Evolutionary conservation across 2,113 vertebrate genomes (phyloP).

Genomic region (Ammodytes dubius): DNA sequence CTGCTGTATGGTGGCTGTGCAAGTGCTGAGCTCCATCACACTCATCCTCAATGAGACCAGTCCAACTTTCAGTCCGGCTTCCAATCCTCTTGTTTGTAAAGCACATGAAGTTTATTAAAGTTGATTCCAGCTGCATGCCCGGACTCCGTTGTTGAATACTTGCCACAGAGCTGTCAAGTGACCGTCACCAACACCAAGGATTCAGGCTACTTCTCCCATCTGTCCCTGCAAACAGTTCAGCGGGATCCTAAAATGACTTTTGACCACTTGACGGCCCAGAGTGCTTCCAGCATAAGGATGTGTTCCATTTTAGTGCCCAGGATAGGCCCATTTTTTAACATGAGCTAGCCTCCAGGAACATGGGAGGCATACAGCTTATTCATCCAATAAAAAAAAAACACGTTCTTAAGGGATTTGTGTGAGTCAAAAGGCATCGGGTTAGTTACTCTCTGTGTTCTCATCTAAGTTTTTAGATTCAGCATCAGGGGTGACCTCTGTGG

Average conservation of each 20-base stretch:
- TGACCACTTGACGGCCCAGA: slow-evolving; percentile 62
- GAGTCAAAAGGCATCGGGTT: slow-evolving; percentile 51
- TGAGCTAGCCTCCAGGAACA: slow-evolving; percentile 66
- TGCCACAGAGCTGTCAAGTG: slow-evolving; percentile 56
- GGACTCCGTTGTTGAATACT: slow-evolving; percentile 48
- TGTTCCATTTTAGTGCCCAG: slow-evolving; percentile 66
- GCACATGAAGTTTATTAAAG: slow-evolving; percentile 58
- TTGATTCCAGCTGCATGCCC: slow-evolving; percentile 64
- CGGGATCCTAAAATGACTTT: slow-evolving; percentile 58
- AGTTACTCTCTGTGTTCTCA: slow-evolving; percentile 57
- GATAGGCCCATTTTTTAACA: slow-evolving; percentile 53
- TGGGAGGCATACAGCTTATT: slow-evolving; percentile 67
- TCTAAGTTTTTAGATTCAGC: slow-evolving; percentile 48
- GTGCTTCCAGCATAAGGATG: slow-evolving; percentile 77
- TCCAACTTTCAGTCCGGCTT: slow-evolving; percentile 50
- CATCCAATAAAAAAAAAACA: slow-evolving; percentile 49
- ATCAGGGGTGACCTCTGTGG: slow-evolving; percentile 37
- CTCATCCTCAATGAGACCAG: slow-evolving; percentile 41
- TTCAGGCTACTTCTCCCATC: slow-evolving; percentile 49
- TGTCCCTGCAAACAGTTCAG: slow-evolving; percentile 56
- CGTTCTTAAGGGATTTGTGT: slow-evolving; percentile 36
- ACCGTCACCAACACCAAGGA: slow-evolving; percentile 47
- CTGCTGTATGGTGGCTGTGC: slow-evolving; percentile 59
- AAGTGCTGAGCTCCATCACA: slow-evolving; percentile 57
- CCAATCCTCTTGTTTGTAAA: slow-evolving; percentile 51